Percentiles rank a stretch among this genome's conserved stretches.
phyloP scores from a whole-genome alignment of 2,113 vertebrate genomes.

The Eclectus roratus region DNA sequence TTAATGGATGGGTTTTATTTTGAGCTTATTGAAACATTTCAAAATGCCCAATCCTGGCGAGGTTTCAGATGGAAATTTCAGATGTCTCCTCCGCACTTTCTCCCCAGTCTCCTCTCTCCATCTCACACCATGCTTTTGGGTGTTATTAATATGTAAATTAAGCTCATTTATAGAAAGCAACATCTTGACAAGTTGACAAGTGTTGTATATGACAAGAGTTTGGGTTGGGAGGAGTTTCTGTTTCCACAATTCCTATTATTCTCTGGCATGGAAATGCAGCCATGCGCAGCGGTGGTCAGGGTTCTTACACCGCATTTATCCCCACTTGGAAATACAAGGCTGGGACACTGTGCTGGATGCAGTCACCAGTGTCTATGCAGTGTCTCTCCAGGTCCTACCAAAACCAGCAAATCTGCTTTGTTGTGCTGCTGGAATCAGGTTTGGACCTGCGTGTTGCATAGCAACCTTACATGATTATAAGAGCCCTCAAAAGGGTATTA shows the following conservation, averaged over 20 bases:
- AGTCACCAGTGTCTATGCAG: not conserved
- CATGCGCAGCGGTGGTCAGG: rapidly evolving
- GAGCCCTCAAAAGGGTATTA: not conserved
- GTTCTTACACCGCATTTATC: not conserved
- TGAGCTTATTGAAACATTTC: not conserved
- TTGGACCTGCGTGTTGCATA: constrained; percentile 2
- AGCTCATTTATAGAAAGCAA: constrained; percentile 9
- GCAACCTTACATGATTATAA: constrained; percentile 30
- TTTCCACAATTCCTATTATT: not conserved
- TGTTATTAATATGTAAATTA: constrained; percentile 37
- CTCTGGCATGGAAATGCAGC: not conserved
- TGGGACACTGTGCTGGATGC: not conserved
- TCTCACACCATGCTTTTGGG: not conserved
- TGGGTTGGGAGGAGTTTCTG: not conserved
- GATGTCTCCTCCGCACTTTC: not conserved
- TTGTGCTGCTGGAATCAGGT: not conserved
- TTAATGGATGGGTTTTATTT: not conserved
- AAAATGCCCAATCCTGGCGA: not conserved
- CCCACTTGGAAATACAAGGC: not conserved
- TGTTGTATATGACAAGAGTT: not conserved
- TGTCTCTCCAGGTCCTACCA: not conserved
- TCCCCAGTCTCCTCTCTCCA: not conserved
- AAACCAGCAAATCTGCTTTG: not conserved
- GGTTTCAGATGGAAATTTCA: not conserved
- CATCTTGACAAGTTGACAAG: constrained; percentile 4